A percentile compares a stretch with the other conserved stretches of the same genome.
These are phyloP conservation scores for Drosophila flavopinicola DNA, from an alignment of 2,888 invertebrate species.

Conservation along the genomic window DNA sequence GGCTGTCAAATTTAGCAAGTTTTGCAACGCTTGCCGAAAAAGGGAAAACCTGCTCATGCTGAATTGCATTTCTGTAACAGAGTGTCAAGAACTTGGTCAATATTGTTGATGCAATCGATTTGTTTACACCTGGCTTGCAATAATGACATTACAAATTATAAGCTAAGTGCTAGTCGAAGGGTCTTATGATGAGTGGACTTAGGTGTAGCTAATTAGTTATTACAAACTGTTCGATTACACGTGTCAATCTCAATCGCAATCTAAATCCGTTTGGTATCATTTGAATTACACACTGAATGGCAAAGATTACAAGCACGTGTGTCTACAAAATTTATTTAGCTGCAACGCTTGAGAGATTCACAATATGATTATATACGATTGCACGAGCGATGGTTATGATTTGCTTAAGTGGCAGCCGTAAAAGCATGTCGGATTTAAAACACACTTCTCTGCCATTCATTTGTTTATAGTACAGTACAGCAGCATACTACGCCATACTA, in stretches of 20 bases:
- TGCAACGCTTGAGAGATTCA: constrained; percentile 16
- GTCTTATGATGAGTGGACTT: background rate
- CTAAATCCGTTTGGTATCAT: no score
- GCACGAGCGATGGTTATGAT: constrained; percentile 20
- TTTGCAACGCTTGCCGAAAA: constrained; percentile 18
- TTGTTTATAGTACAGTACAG: constrained; percentile 18
- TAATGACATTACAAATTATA: background rate
- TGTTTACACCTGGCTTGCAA: background rate
- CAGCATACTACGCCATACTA: background rate
- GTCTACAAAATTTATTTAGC: constrained; percentile 4
- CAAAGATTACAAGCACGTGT: constrained; percentile 9
- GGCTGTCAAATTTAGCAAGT: constrained; percentile 14
- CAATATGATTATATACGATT: constrained; percentile 2
- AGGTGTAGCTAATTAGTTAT: background rate
- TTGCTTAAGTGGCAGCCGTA: constrained; percentile 22
- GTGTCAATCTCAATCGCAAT: no score
- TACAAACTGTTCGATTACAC: no score
- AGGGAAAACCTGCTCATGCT: constrained; percentile 28
- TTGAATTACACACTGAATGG: background rate
- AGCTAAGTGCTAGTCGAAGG: background rate
- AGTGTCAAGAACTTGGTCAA: constrained; percentile 1
- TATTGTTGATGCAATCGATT: constrained; percentile 9
- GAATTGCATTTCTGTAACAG: constrained; percentile 13
- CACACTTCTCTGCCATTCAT: constrained; percentile 31
- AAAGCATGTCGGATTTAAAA: constrained; percentile 29